Base-by-base conservation (phyloP, 2,113 vertebrate species). In the Regulus satrapa region DNA sequence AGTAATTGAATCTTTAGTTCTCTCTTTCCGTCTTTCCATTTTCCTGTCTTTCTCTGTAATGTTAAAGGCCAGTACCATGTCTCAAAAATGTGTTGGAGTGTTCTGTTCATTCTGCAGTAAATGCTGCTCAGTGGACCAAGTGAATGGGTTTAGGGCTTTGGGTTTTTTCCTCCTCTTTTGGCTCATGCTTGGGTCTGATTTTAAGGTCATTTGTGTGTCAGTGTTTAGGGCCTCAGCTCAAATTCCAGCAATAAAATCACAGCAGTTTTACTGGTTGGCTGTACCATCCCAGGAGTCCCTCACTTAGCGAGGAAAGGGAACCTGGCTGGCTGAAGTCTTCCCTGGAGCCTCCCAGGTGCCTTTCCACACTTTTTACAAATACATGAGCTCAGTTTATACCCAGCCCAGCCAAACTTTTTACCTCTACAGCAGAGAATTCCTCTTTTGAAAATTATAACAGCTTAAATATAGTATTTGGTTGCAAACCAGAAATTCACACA, bases 401-500 rank as follows among this genome's bases (percentile, higher is more conserved):
- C 71, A 86, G 96, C 64, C 71, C 71, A 86, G 96, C 64, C 92
- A 41, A 64, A 94, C 40, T 80, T 95, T 87, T 93, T 94, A 90
- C 96, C 92, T 95, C 96, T 87, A 25, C 56, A 96, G 93, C 93
- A 96, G 94, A 97, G 96, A 97, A 97, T 97, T 97, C 97, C 89
- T 91, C 93, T 95, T 93, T 76, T 94, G 86, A 95, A 97, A 96
- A 96, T 96, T 95, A 80, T 90, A 97, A 58, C 96, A 95, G 91
- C 85, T 97, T 97, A 97, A 97, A 97, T 97, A 97, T 92, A 97
- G 97, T 96, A 54, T 97, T 61, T 81, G 94, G 96, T 98, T 97
- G 97, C 96, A 97, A 97, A 97, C 76, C 94, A 97, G 95, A 97
- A 95, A 97, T 83, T 95, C 93, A 81, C 90, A 71, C 95, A 95